These are phyloP conservation scores for Cryptosula pallasiana DNA, from an alignment of 2,888 invertebrate species.

Conservation along the genomic window DNA sequence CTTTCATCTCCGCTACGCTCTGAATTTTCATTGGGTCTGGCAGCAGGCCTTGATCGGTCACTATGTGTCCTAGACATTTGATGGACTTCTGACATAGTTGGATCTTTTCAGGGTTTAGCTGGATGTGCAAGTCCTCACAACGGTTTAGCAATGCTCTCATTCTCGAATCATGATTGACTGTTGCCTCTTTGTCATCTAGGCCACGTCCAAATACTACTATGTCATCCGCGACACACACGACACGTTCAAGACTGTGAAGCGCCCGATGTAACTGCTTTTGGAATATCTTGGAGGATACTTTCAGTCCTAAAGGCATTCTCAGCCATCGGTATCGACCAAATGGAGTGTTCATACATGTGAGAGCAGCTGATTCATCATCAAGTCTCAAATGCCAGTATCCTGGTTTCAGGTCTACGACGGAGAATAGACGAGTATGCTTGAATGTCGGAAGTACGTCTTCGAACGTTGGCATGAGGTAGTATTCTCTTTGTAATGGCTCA, in stretches of 20 bases:
- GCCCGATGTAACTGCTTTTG: background rate
- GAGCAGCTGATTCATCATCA: background rate
- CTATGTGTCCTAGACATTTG: no score
- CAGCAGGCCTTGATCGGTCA: no score
- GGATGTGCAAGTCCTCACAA: no score
- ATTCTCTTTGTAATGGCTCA: background rate
- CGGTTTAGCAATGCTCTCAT: no score
- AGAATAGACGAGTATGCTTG: background rate
- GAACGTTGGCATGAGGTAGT: background rate
- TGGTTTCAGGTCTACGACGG: background rate
- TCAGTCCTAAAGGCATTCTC: background rate
- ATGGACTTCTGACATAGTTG: no score
- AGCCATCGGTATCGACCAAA: background rate
- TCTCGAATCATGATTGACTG: no score
- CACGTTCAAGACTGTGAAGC: background rate
- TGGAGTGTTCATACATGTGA: background rate
- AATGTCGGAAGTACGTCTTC: background rate
- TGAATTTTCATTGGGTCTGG: no score
- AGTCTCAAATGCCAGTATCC: background rate
- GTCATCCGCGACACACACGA: background rate
- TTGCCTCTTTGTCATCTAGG: no score
- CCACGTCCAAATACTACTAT: background rate
- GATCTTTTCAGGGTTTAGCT: no score
- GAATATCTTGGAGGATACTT: background rate
- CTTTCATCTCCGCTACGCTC: no score